Evolutionary conservation across 1,140 invertebrate species (phyloP), one percentile per base, ranked within the genome.

Genomic region (Trichonephila clavipes): DNA sequence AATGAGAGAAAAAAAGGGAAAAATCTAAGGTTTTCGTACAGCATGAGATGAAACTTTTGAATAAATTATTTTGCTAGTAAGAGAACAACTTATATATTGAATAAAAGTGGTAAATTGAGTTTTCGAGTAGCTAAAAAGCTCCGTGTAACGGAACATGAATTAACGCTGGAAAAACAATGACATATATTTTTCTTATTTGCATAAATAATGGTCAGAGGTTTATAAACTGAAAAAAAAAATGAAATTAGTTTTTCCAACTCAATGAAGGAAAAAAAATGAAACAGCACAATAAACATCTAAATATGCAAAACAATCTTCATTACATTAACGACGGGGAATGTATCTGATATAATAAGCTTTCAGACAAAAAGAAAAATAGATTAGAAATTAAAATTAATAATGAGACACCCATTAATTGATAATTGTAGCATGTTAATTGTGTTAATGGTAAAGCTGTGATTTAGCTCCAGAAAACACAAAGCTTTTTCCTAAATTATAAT

Each of bases 81-180:
- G 62, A 64, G 5, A 77, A 18, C 34, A n/a, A 77, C 16, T 18
- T 77, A 7, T 28, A 34, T 77, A 34, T 69, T 77, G 72, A 16
- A 40, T 77, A 77, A 77, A 77, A 77, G 34, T 77, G 34, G 72
- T 16, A 77, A 77, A 77, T 77, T 77, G 72, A 77, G 34, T 77
- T 77, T 77, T 77, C 28, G 14, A 77, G 34, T 34, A 34, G 28
- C 34, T 40, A 18, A 77, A 77, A 77, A 34, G 28, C 72, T 77
- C 16, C 5, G 18, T 28, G 28, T 40, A 28, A 77, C 72, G 34
- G 72, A 16, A 77, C 72, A 77, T 77, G 72, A 77, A 40, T 77
- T 24, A 28, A 14, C 21, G 66, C 24, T 69, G 12, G 5, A 24
- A 69, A n/a, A n/a, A 24, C n/a, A 69, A 69, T 12, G 66, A 69